These are phyloP conservation scores for Drosophila triauraria DNA, from an alignment of 1,140 invertebrate species.

Conservation along the genomic window DNA sequence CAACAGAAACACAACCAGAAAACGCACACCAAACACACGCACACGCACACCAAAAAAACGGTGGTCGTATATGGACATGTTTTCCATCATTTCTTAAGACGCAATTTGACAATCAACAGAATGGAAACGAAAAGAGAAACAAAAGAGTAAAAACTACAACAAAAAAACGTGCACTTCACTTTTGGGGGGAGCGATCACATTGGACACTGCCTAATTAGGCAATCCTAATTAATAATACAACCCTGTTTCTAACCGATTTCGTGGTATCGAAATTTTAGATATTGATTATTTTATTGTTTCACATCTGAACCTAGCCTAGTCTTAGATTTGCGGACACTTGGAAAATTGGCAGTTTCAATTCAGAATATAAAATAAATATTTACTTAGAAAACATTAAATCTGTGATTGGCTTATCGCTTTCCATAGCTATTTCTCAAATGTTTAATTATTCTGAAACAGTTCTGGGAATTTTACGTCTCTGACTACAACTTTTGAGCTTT, in stretches of 20 bases:
- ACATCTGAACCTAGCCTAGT: no score
- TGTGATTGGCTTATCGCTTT: background rate
- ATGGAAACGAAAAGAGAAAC: conserved; percentile 11
- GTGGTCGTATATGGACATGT: conserved; percentile 31
- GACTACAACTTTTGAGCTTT: background rate
- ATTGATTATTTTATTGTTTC: background rate
- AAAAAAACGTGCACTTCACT: conserved; percentile 15
- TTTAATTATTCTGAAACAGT: background rate
- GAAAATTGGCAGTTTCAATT: background rate
- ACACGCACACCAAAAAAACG: conserved; percentile 11
- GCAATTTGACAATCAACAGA: conserved; percentile 39
- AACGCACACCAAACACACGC: conserved; percentile 31
- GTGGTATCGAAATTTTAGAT: background rate
- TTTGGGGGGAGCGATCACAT: background rate
- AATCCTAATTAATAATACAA: background rate
- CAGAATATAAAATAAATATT: background rate
- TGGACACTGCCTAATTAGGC: background rate
- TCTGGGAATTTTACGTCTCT: background rate
- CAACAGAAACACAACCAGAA: conserved; percentile 54
- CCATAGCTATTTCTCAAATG: background rate
- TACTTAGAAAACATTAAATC: background rate
- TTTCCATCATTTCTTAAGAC: conserved; percentile 52
- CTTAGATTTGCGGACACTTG: no score
- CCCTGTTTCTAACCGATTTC: background rate
- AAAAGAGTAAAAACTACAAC: conserved; percentile 6